Evolutionary conservation across 92 coral and sea anemone genomes (phyloP).

Genomic region (Umimayanthus chanpuru): DNA sequence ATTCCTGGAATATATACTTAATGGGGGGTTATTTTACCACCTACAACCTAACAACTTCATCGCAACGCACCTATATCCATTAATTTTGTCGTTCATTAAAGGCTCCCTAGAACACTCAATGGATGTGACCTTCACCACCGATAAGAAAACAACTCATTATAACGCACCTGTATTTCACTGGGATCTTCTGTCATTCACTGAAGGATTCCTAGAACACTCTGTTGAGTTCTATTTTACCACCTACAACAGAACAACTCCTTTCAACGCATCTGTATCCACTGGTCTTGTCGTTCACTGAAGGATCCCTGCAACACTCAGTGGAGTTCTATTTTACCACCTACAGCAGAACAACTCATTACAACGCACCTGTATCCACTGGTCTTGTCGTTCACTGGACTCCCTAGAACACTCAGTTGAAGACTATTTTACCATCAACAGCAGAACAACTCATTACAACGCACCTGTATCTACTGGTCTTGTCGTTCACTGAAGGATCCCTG

Average conservation of each 20-base stretch:
- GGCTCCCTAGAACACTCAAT: conserved; percentile 58
- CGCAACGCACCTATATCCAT: conserved; percentile 53
- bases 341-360: no score
- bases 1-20: conserved; percentile 54
- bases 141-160: no score
- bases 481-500: conserved; percentile 80
- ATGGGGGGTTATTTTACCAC: neutral
- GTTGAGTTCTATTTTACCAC: neutral
- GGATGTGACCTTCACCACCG: no score
- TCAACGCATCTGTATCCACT: conserved; percentile 81
- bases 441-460: no score
- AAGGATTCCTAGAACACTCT: conserved; percentile 77
- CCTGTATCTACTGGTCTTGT: conserved; percentile 85
- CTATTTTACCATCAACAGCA: no score
- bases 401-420: no score
- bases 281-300: conserved; percentile 83
- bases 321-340: no score
- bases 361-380: no score
- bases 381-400: no score
- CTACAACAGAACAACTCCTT: neutral
- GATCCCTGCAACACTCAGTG: conserved; percentile 70
- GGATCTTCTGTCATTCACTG: conserved; percentile 83
- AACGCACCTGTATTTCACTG: conserved; percentile 13
- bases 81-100: conserved; percentile 76
- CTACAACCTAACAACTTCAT: neutral